Percentiles rank a stretch among this genome's conserved stretches.
Conservation (phyloP, 2,888 invertebrate genomes). For the Suillia variegata region DNA sequence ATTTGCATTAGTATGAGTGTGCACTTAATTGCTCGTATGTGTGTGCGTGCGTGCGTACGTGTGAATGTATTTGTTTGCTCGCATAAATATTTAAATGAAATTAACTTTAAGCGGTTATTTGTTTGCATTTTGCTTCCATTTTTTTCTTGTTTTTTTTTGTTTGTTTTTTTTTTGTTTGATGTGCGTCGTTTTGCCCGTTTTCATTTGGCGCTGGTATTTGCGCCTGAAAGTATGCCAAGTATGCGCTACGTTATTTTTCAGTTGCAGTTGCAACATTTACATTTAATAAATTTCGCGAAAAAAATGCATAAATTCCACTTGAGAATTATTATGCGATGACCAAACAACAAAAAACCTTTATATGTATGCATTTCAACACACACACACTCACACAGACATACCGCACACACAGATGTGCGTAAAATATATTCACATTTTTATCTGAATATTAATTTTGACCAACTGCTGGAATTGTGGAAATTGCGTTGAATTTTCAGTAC, state of each 20-base stretch:
- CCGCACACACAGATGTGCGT: slow-evolving; percentile 20
- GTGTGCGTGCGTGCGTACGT: too few species aligned
- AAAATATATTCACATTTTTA: slow-evolving; percentile 47
- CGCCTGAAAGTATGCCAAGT: slow-evolving; percentile 32
- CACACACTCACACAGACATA: slow-evolving; percentile 14
- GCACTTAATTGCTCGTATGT: too few species aligned
- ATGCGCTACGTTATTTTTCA: background rate
- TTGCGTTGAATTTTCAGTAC: slow-evolving; percentile 15
- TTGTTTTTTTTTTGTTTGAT: too few species aligned
- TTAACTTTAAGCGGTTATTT: background rate
- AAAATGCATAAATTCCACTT: slow-evolving; percentile 44
- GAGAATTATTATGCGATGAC: slow-evolving; percentile 16
- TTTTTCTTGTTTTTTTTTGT: too few species aligned
- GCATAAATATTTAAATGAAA: too few species aligned
- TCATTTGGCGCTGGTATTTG: slow-evolving; percentile 33
- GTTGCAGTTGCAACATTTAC: slow-evolving; percentile 30
- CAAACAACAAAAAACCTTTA: slow-evolving; percentile 28
- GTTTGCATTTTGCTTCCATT: slow-evolving; percentile 36
- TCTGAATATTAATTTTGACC: slow-evolving; percentile 44
- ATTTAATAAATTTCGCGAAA: slow-evolving; percentile 45
- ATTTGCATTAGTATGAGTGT: too few species aligned
- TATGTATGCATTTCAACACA: background rate
- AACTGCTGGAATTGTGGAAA: slow-evolving; percentile 24
- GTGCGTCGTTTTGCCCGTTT: slow-evolving; percentile 33
- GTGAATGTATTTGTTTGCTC: too few species aligned